Evolutionary conservation across 2,797 vertebrate genomes (phyloP), one percentile per base, ranked within the genome.

Genomic region (Huso huso): DNA sequence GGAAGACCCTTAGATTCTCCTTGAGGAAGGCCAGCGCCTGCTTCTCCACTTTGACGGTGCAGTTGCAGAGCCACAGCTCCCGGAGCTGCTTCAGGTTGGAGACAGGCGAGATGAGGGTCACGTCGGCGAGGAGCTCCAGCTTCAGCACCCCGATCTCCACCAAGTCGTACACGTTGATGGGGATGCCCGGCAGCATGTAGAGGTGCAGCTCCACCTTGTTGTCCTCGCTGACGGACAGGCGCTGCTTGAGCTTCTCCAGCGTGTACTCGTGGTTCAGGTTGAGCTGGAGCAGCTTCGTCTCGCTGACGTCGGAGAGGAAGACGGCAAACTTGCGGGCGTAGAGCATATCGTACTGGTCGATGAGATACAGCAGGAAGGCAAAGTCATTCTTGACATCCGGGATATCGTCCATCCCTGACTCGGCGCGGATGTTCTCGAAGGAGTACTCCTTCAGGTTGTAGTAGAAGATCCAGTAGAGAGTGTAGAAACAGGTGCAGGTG

Each of bases 371-470:
- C 55, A 71, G 5, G 37, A 37, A 37, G 37, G 37, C 37, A 37
- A 37, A 37, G 37, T 37, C 37, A 37, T 37, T 37, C n/a, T 68
- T 67, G 13, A 71, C 67, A 55, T 71, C 70, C 8, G 70, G 70
- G 15, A 71, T 71, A 37, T 71, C 70, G 52, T 68, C 67, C 61
- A 71, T 71, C 12, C 62, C 48, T 60, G 70, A 69, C 63, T 71
- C 70, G 50, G 61, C 53, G 6, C 70, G 62, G 18, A 71, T 63
- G 23, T 68, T 61, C 49, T 63, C 67, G 55, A 71, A 71, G 1
- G 62, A 69, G 50, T 71, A 71, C 55, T 71, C 70, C 11, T 68
- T 68, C 11, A 71, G 65, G 51, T 69, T 69, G 51, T 23, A 65
- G 51, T 60, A 65, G 18, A 65, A 69, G 49, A 70, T 67, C 69